Evolutionary conservation across 2,888 invertebrate species (phyloP).

Genomic region (Plebejus anna): DNA sequence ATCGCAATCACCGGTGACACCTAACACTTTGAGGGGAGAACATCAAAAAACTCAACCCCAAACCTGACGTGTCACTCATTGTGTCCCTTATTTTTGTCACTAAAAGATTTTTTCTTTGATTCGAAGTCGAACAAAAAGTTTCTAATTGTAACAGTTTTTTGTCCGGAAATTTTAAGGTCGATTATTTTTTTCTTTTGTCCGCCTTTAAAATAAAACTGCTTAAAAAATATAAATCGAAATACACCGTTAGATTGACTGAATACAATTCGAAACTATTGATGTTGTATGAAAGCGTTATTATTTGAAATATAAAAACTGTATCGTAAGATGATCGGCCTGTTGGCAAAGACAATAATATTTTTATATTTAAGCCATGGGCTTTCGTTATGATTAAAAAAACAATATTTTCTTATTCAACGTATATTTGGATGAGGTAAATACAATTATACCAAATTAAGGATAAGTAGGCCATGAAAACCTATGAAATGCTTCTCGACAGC

Average conservation of each 20-base stretch:
- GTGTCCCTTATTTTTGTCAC: conserved; percentile 73
- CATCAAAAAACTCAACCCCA: conserved; percentile 48
- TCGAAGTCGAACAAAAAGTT: conserved; percentile 69
- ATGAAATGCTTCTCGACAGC: too few relatives aligned
- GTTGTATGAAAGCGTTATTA: conserved; percentile 16
- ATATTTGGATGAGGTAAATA: not conserved
- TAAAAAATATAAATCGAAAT: conserved; percentile 37
- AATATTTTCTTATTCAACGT: not conserved
- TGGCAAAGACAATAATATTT: not conserved
- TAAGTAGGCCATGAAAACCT: too few relatives aligned
- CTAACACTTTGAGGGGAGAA: conserved; percentile 66
- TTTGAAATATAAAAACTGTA: conserved; percentile 18
- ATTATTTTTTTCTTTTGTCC: conserved; percentile 65
- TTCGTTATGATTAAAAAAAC: not conserved
- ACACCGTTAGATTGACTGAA: conserved; percentile 39
- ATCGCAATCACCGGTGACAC: conserved; percentile 70
- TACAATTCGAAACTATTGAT: conserved; percentile 27
- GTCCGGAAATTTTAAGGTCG: conserved; percentile 68
- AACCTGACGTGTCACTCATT: conserved; percentile 70
- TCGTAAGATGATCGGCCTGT: not conserved
- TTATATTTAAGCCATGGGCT: not conserved
- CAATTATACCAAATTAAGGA: too few relatives aligned
- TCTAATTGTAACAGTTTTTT: conserved; percentile 78
- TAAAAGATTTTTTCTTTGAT: conserved; percentile 63
- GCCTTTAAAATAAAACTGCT: conserved; percentile 40